Evolutionary conservation across 2,888 invertebrate species (phyloP).

Genomic region (Merodon equestris): DNA sequence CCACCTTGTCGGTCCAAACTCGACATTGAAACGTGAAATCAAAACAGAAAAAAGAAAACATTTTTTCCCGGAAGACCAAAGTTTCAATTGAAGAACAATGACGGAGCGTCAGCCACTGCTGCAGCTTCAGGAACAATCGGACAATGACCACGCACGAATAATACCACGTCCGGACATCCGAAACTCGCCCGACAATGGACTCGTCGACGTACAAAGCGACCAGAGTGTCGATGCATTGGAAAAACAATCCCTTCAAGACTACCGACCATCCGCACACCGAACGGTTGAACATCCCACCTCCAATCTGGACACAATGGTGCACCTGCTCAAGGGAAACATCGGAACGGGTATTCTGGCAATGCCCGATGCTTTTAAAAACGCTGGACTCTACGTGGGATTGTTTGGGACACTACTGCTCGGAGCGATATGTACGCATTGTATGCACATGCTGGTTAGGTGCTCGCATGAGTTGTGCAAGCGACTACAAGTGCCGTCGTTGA

Average conservation of each 20-base stretch:
- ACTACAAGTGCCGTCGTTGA: slow-evolving; percentile 84
- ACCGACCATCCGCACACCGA: slow-evolving; percentile 84
- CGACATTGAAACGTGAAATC: slow-evolving; percentile 48
- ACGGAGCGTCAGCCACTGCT: slow-evolving; percentile 85
- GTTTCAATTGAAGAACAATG: slow-evolving; percentile 77
- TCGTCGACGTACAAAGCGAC: slow-evolving; percentile 78
- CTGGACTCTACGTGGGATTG: slow-evolving; percentile 91
- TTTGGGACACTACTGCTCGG: slow-evolving; percentile 91
- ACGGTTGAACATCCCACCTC: slow-evolving; percentile 88
- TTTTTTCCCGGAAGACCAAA: slow-evolving; percentile 8
- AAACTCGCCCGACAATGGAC: slow-evolving; percentile 78
- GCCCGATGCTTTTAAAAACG: slow-evolving; percentile 96
- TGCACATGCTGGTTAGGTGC: slow-evolving; percentile 89
- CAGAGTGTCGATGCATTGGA: slow-evolving; percentile 73
- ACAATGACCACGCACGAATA: slow-evolving; percentile 72
- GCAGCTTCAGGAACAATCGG: slow-evolving; percentile 73
- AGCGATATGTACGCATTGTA: slow-evolving; percentile 94
- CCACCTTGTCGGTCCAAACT: slow-evolving; percentile 27
- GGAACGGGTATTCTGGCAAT: slow-evolving; percentile 98
- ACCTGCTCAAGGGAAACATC: slow-evolving; percentile 86
- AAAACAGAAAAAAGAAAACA: slow-evolving; percentile 35
- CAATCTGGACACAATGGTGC: slow-evolving; percentile 88
- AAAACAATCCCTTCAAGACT: slow-evolving; percentile 72
- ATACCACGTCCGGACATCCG: slow-evolving; percentile 76
- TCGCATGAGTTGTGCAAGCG: slow-evolving; percentile 87